Base-by-base conservation (phyloP, 2,888 invertebrate species). In the Tortricodes alternella region DNA sequence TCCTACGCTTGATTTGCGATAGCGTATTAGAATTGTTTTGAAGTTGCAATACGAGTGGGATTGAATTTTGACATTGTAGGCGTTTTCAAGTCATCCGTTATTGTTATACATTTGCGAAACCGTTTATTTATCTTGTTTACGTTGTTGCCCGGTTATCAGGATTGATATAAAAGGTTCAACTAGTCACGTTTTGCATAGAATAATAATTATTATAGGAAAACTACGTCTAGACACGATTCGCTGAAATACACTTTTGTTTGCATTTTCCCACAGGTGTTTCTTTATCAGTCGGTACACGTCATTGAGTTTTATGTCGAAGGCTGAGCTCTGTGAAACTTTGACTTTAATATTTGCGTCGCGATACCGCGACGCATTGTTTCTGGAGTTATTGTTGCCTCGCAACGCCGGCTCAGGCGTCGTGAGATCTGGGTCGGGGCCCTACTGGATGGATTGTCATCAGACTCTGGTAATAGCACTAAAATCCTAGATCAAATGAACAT, bases 201-300 rank as follows among this genome's bases (percentile, higher is more conserved):
- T 29, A 46, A 37, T 11, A 39, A 29, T 21, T 43, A 16, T 41
- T 29, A 34, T 24, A 51, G 39, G 51, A 43, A n/a, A 48, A 53
- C 37, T 7, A 21, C 19, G 53, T 39, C 51, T 39, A 50, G 61
- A 63, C 64, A 64, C 63, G 62, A 65, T 71, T 64, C 67, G 55
- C 59, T 62, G 63, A 63, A 59, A 60, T 23, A 43, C 46, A 77
- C 82, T 80, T 84, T 86, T 85, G 86, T 88, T 82, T 79, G 73
- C 66, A 74, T 81, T 76, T 89, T 89, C 89, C 82, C 89, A 89
- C 89, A 89, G 81, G 78, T 85, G 85, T 87, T 85, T 84, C 79
- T 76, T 56, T 78, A 67, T 62, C 61, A n/a, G n/a, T n/a, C n/a
- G 57, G 59, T 65, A 72, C 70, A 73, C 80, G 88, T 85, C 88